These are phyloP conservation scores for Aramus guarauna DNA, from an alignment of 2,113 vertebrate genomes.

Conservation along the genomic window DNA sequence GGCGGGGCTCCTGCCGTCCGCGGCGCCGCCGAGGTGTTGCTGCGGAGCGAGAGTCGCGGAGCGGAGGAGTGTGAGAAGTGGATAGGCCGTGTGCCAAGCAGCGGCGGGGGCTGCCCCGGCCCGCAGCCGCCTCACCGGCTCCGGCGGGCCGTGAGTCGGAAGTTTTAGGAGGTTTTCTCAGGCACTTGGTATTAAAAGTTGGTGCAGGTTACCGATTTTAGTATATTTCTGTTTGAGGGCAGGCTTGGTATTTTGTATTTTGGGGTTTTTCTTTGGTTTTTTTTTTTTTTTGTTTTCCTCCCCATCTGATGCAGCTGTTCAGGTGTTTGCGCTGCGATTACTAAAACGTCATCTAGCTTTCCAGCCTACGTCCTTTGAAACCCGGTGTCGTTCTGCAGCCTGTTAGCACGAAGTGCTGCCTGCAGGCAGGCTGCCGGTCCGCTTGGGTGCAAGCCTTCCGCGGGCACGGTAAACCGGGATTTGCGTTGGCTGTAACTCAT, in stretches of 20 bases:
- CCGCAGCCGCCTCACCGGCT: too few species aligned
- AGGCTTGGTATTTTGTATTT: too few species aligned
- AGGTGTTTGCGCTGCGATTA: background rate
- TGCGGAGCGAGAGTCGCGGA: rapidly evolving
- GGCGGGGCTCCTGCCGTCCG: background rate
- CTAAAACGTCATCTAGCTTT: background rate
- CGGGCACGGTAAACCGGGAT: rapidly evolving
- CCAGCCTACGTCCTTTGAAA: background rate
- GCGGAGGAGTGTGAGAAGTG: rapidly evolving
- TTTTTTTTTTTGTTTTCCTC: background rate
- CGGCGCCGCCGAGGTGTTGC: too few species aligned
- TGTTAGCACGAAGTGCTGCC: rapidly evolving
- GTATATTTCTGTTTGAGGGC: background rate
- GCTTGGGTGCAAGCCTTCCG: too few species aligned
- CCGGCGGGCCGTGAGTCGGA: background rate
- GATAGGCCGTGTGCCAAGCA: rapidly evolving
- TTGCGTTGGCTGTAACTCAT: rapidly evolving
- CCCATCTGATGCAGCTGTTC: rapidly evolving
- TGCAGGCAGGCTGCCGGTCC: rapidly evolving
- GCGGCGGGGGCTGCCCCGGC: background rate
- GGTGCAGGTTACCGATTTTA: background rate
- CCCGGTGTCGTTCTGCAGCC: rapidly evolving
- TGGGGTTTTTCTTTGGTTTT: too few species aligned
- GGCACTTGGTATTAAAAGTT: background rate
- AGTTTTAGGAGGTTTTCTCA: too few species aligned